A percentile compares a stretch with the other conserved stretches of the same genome.
phyloP scores from a whole-genome alignment of 1,140 invertebrate genomes.

The Arctopsyche grandis region DNA sequence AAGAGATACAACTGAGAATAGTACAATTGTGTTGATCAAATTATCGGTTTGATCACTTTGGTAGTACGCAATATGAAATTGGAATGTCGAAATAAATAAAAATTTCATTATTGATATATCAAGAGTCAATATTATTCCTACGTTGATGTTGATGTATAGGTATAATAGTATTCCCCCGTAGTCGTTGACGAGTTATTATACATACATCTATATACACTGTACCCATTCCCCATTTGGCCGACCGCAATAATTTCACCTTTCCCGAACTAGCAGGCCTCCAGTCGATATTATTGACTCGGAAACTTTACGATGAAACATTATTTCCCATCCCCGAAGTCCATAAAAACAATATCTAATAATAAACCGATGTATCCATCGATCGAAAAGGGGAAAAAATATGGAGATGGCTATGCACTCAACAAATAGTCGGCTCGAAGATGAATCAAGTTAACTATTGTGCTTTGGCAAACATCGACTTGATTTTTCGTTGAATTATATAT shows the following conservation, averaged over 20 bases:
- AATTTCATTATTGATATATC: too few species aligned
- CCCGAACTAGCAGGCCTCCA: background rate
- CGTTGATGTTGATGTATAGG: too few species aligned
- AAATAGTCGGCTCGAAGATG: background rate
- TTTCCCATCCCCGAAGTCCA: slow-evolving; percentile 33
- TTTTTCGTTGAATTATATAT: too few species aligned
- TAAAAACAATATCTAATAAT: slow-evolving; percentile 43
- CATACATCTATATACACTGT: background rate
- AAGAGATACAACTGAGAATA: too few species aligned
- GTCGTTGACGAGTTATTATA: background rate
- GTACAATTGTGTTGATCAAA: too few species aligned
- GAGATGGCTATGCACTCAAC: background rate
- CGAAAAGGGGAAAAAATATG: background rate
- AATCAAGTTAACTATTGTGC: background rate
- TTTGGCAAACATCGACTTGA: too few species aligned
- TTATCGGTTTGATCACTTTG: too few species aligned
- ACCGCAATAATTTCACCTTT: slow-evolving; percentile 39
- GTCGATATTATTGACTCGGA: slow-evolving; percentile 45
- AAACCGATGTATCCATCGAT: slow-evolving; percentile 18
- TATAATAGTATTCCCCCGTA: slow-evolving; percentile 28
- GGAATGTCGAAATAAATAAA: too few species aligned
- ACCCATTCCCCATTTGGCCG: background rate
- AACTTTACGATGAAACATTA: slow-evolving; percentile 47
- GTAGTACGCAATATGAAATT: too few species aligned
- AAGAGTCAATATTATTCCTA: too few species aligned